phyloP scores from a whole-genome alignment of 2,113 vertebrate genomes.

The Macquaria australasica region DNA sequence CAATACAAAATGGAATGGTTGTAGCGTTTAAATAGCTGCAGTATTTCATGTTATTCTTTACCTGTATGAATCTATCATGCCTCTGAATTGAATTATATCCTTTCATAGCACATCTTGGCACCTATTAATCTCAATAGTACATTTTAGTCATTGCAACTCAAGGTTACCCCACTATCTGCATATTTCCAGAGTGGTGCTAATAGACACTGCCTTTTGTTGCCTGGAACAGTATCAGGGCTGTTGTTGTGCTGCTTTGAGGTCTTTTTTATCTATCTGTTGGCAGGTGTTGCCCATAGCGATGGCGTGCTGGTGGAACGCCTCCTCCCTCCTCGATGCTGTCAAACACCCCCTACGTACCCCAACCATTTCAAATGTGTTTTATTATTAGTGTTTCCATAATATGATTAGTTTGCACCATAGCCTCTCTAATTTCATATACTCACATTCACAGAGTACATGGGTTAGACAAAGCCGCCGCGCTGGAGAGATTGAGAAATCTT shows the following conservation, averaged over 20 bases:
- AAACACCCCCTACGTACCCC: constrained; percentile 16
- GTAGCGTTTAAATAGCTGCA: constrained; percentile 39
- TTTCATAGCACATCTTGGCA: constrained; percentile 64
- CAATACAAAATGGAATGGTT: constrained; percentile 21
- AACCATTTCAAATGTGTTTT: constrained; percentile 40
- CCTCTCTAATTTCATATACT: constrained; percentile 23
- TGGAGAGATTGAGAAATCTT: neutral
- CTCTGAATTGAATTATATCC: constrained; percentile 77
- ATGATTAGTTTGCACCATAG: constrained; percentile 58
- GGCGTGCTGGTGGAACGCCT: constrained; percentile 51
- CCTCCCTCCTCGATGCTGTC: constrained; percentile 59
- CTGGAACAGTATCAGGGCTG: constrained; percentile 65
- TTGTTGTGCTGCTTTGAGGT: constrained; percentile 63
- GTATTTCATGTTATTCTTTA: constrained; percentile 58
- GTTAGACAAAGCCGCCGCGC: neutral
- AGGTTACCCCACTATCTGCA: constrained; percentile 74
- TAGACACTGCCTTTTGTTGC: constrained; percentile 69
- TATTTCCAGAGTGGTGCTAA: constrained; percentile 69
- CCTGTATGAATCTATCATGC: constrained; percentile 66
- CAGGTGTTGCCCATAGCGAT: constrained; percentile 73
- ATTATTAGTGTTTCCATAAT: constrained; percentile 59
- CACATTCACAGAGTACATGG: neutral
- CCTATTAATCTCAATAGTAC: constrained; percentile 75
- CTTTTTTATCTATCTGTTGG: constrained; percentile 75
- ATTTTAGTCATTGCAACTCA: constrained; percentile 65